These are phyloP conservation scores for Malurus cyaneus DNA, from an alignment of 2,113 vertebrate species.

Conservation along the genomic window DNA sequence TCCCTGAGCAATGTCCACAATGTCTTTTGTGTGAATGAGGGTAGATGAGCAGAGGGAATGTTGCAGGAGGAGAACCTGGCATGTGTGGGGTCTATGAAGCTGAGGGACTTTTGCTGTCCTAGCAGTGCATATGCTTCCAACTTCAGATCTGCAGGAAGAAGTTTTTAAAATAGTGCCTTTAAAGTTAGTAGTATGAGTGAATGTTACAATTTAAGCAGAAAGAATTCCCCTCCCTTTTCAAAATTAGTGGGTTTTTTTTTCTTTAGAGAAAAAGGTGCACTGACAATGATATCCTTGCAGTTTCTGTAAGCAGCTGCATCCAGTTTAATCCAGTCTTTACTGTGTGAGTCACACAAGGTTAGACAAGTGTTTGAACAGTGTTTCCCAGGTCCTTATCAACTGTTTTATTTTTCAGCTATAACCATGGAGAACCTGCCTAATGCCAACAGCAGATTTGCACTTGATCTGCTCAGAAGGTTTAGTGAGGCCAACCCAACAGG, in stretches of 20 bases:
- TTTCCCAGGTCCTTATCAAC: not conserved
- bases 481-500: constrained; percentile 9
- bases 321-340: not conserved
- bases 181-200: not conserved
- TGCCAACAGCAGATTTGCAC: constrained; percentile 66
- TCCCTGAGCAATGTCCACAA: too few relatives aligned
- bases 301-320: not conserved
- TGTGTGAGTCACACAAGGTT: not conserved
- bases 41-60: not conserved
- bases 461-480: constrained; percentile 67
- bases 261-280: not conserved
- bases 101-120: not conserved
- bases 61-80: not conserved
- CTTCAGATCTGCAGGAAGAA: not conserved
- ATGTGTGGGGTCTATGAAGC: not conserved
- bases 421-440: constrained; percentile 68
- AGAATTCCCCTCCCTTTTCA: accelerated
- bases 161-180: not conserved
- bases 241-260: not conserved
- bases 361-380: not conserved
- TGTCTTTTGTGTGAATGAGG: accelerated
- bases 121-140: not conserved
- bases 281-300: not conserved
- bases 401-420: constrained; percentile 41
- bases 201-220: accelerated